Base-by-base conservation (phyloP, 2,113 vertebrate species). In the Acanthochromis polyacanthus region DNA sequence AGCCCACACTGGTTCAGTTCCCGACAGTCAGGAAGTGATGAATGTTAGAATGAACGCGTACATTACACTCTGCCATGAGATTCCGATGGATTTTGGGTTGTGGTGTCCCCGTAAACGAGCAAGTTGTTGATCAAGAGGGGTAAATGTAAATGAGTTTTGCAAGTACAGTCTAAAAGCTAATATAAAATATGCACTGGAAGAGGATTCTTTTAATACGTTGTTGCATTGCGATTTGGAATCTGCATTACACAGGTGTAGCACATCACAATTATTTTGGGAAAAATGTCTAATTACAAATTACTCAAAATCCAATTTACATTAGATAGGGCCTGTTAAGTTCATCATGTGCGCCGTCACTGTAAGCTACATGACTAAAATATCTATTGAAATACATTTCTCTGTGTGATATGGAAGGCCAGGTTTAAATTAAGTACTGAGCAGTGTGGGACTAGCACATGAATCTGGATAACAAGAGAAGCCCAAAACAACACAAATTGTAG, bases 21-120 rank as follows among this genome's bases (percentile, higher is more conserved):
- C 67, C 69, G 7, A 36, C 75, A 82, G 83, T 69, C 63, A 56
- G 46, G 4, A n/a, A 38, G 65, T 89, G 85, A 91, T 84, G 83
- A 65, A 89, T 88, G 83, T 70, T 32, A 62, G 56, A 57, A 61
- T 15, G 46, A 80, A 85, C 62, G 64, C 63, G 75, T 70, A 71
- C 72, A 58, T 80, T 80, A 57, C 48, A 76, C 53, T 65, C 62
- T 40, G 60, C 52, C 14, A 51, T 57, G 59, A 19, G 12, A 46
- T 19, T 60, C 69, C 51, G 8, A 25, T 38, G 60, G 61, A 51
- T 71, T 83, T 65, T 25, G 10, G 36, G 23, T 69, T 11, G 22
- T 51, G 38, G 53, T 51, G 77, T 70, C 48, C 40, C 25, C 62
- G 19, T 25, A 56, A 81, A 60, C n/a, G 17, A 55, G 22, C 51